Evolutionary conservation across 1,140 invertebrate genomes (phyloP).

Genomic region (Neodiprion lecontei): DNA sequence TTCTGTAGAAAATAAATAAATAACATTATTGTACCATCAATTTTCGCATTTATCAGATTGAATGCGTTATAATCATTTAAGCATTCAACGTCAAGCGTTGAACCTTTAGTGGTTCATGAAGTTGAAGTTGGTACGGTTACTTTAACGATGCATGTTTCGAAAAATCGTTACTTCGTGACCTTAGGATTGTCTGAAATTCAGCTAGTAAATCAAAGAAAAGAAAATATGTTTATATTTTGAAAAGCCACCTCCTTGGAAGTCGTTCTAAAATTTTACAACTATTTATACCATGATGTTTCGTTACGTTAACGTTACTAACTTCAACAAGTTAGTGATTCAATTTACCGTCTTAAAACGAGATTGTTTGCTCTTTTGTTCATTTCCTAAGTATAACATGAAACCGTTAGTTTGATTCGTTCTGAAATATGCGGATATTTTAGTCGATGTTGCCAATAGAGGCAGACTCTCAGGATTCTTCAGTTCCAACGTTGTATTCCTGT

Average conservation of each 20-base stretch:
- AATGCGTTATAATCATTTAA: too few species aligned
- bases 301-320: too few species aligned
- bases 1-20: slow-evolving; percentile 63
- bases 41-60: too few species aligned
- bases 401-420: slow-evolving; percentile 82
- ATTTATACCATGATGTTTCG: too few species aligned
- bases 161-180: too few species aligned
- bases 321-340: slow-evolving; percentile 15
- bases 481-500: slow-evolving; percentile 82
- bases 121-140: too few species aligned
- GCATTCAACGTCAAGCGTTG: background rate
- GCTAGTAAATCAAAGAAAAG: too few species aligned
- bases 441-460: slow-evolving; percentile 83
- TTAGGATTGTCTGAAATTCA: too few species aligned
- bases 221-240: too few species aligned
- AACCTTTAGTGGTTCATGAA: background rate
- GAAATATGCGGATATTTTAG: slow-evolving; percentile 86
- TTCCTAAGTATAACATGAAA: slow-evolving; percentile 89
- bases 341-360: slow-evolving; percentile 70
- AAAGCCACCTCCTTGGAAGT: too few species aligned
- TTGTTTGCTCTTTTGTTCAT: slow-evolving; percentile 76
- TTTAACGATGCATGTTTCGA: too few species aligned
- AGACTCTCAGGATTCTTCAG: slow-evolving; percentile 85
- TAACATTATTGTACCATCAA: background rate
- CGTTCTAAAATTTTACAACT: too few species aligned